These are phyloP conservation scores for Apantesis nais DNA, from an alignment of 2,888 invertebrate species.

Conservation along the genomic window DNA sequence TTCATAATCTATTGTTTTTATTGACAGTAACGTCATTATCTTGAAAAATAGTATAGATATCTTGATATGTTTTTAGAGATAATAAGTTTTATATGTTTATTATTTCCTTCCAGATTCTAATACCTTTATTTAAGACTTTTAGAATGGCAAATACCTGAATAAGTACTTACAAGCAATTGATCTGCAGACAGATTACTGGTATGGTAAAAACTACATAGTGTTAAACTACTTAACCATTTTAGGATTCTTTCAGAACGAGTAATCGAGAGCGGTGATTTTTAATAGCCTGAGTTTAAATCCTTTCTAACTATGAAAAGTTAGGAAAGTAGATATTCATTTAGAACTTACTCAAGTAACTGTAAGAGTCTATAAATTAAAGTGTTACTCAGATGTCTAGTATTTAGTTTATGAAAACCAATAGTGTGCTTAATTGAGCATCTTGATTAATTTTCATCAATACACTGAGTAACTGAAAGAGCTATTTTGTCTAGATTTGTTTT, in stretches of 20 bases:
- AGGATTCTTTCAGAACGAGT: background rate
- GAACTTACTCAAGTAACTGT: slow-evolving; percentile 7
- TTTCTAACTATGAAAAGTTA: background rate
- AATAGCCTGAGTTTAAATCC: too few relatives aligned
- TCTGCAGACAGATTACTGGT: too few relatives aligned
- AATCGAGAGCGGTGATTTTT: too few relatives aligned
- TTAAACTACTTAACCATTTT: background rate
- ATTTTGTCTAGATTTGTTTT: too few relatives aligned
- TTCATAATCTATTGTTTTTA: background rate
- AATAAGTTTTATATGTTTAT: slow-evolving; percentile 19
- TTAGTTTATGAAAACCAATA: slow-evolving; percentile 34
- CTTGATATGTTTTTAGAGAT: background rate
- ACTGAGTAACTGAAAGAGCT: slow-evolving; percentile 41
- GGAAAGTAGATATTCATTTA: slow-evolving; percentile 12
- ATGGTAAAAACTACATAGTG: too few relatives aligned
- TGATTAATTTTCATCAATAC: slow-evolving; percentile 41
- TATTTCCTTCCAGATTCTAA: background rate
- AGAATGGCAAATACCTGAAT: background rate
- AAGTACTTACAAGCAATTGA: background rate
- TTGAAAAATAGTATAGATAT: background rate
- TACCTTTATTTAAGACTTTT: background rate
- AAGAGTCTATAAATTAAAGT: slow-evolving; percentile 23
- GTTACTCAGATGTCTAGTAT: slow-evolving; percentile 30
- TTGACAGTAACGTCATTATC: background rate
- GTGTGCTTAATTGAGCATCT: slow-evolving; percentile 45